Base-by-base conservation (phyloP, 1,140 invertebrate genomes). In the Agrypnia vestita region DNA sequence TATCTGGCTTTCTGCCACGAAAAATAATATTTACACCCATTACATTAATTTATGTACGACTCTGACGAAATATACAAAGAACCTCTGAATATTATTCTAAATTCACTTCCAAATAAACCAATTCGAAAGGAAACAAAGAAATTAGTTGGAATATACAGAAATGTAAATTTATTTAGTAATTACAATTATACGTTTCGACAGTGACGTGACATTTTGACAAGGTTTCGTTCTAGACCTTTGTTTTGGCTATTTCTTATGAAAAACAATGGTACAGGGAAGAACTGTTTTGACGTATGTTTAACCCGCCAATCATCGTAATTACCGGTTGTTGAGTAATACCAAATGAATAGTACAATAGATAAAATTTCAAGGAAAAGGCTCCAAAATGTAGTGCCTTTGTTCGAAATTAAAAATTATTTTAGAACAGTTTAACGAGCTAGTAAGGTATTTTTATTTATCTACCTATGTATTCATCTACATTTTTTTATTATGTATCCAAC, bases 121-220 rank as follows among this genome's bases (percentile, higher is more conserved):
- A n/a, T 8, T 64, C 35, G 25, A 64, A 43, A 64, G 35, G 25
- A 44, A 21, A 64, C 25, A 64, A 13, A 25, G 67, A 11, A 71
- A 71, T 71, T 71, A 71, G 67, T 64, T 3, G 0, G 13, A 64
- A 59, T 64, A 43, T 44, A 64, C 43, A 46, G 64, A 71, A 67
- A 71, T 71, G 67, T 71, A 49, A 71, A 71, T 71, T 49, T 46
- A 49, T 71, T 71, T 17, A 17, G 43, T 71, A 47, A 49, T 71
- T 71, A 71, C 43, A 71, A 49, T 71, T 15, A 71, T 15, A 17
- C 46, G 10, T 21, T 71, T 49, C 67, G 43, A 71, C 46, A 61
- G 17, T 76, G 75, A 76, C 46, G 61, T 76, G 75, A 76, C 75
- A 76, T 62, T 62, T 64, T 62, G 75, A 76, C 75, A 62, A 62